Percentiles rank a stretch among this genome's conserved stretches.
Conservation (phyloP, 1,140 invertebrate species). For the Ceratitis capitata region DNA sequence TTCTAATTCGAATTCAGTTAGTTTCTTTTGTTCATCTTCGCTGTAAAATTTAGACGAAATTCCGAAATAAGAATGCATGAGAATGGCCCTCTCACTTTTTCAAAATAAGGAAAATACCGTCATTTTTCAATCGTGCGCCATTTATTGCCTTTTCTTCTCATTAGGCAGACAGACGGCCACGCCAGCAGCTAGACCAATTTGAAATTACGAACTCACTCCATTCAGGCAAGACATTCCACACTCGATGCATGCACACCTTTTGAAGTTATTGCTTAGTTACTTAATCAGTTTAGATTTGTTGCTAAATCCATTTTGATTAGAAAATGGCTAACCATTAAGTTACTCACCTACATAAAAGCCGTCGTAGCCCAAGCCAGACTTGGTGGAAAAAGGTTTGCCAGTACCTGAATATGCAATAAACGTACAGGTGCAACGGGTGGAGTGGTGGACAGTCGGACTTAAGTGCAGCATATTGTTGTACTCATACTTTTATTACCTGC, state of each 20-base stretch:
- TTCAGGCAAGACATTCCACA: slow-evolving; percentile 4
- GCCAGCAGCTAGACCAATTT: no score
- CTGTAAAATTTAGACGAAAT: no score
- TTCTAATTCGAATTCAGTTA: no score
- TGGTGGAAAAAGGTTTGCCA: not conserved
- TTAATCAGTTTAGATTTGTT: not conserved
- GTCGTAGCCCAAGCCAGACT: not conserved
- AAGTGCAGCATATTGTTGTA: not conserved
- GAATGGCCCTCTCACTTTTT: no score
- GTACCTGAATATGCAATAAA: not conserved
- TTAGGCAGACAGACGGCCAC: no score
- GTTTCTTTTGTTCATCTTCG: no score
- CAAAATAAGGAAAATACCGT: no score
- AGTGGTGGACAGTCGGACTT: not conserved
- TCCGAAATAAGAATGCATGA: no score
- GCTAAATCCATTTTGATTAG: slow-evolving; percentile 6
- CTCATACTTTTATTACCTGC: not conserved
- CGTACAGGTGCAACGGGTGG: not conserved
- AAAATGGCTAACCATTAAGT: slow-evolving; percentile 1
- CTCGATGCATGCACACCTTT: no score
- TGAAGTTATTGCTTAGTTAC: slow-evolving; percentile 9
- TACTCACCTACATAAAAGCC: not conserved
- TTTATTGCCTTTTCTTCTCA: no score
- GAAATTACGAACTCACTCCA: slow-evolving; percentile 11
- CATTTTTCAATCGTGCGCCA: no score